Conservation (phyloP, 2,113 vertebrate species). For the Mirounga angustirostris region DNA sequence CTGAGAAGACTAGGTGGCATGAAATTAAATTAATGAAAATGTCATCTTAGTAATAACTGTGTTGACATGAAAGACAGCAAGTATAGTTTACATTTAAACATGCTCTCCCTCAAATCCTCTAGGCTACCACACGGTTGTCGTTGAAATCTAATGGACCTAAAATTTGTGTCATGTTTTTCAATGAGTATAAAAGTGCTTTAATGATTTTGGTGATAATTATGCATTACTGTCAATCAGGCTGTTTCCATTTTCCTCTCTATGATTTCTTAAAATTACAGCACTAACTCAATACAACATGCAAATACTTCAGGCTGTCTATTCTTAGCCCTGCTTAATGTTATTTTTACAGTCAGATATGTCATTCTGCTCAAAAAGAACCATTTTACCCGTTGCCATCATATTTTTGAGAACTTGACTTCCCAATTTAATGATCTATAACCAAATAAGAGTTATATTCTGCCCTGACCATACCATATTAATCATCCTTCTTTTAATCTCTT, state of each 20-base stretch:
- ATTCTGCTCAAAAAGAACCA: background rate
- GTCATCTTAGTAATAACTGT: background rate
- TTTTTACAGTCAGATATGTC: background rate
- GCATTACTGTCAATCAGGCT: background rate
- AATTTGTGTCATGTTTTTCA: background rate
- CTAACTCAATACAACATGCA: background rate
- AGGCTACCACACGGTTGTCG: background rate
- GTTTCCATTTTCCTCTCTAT: background rate
- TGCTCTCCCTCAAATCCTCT: background rate
- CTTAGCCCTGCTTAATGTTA: background rate
- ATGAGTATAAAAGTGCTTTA: background rate
- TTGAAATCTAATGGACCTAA: background rate
- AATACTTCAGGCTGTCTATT: background rate
- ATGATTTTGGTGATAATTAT: background rate
- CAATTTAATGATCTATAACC: background rate
- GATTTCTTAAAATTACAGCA: constrained; percentile 28
- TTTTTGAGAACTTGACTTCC: background rate
- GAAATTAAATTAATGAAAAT: background rate
- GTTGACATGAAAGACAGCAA: background rate
- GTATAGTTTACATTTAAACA: background rate
- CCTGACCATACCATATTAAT: background rate
- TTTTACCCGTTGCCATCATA: background rate
- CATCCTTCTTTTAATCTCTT: background rate
- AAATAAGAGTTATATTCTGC: background rate
- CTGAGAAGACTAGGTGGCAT: background rate